Base-by-base conservation (phyloP, 2,888 invertebrate genomes). In the Caenorhabditis zanzibari region DNA sequence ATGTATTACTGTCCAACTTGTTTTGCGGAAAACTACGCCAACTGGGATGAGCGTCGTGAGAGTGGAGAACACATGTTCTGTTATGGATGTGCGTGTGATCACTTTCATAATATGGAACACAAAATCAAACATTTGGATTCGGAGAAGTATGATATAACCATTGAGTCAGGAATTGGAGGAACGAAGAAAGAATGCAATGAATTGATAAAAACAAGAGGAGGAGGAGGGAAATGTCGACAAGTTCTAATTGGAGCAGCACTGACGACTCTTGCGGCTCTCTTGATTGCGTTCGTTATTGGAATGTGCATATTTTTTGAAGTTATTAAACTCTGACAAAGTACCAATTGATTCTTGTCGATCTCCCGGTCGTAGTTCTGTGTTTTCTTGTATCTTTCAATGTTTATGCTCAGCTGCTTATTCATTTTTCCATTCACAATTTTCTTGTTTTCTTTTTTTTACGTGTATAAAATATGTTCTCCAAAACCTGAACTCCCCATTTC, bases 41-140 rank as follows among this genome's bases (percentile, higher is more conserved):
- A 69, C 14, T 76, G 76, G 76, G 68, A 76, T 16, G 76, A 76
- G 38, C 68, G 59, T 16, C 68, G 59, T 2, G 69, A 68, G 35
- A 61, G 52, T 32, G 68, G 69, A 24, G 59, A 69, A 38, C 76
- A 47, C 19, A 61, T 41, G 12, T 76, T 76, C 69, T 76, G 76
- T 52, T n/a, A 69, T 19, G 69, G 76, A 14, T 76, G 76, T 52
- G 68, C 76, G 2, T 41, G 59, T 12, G 49, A 76, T 16, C 76
- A 76, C 24, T 22, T 41, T 9, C 58, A 69, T 38, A 66, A 47
- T 16, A 47, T 47, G 9, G 66, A 58, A 9, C 75, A 76, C 26
- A 41, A 66, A 24, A 44, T 64, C 10, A 47, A 28, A 12, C 19
- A 61, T 14, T 14, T 73, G 59, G 61, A 64, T 22, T 22, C 58